Evolutionary conservation across 2,797 vertebrate genomes (phyloP).

Genomic region (Pachyuromys duprasi): DNA sequence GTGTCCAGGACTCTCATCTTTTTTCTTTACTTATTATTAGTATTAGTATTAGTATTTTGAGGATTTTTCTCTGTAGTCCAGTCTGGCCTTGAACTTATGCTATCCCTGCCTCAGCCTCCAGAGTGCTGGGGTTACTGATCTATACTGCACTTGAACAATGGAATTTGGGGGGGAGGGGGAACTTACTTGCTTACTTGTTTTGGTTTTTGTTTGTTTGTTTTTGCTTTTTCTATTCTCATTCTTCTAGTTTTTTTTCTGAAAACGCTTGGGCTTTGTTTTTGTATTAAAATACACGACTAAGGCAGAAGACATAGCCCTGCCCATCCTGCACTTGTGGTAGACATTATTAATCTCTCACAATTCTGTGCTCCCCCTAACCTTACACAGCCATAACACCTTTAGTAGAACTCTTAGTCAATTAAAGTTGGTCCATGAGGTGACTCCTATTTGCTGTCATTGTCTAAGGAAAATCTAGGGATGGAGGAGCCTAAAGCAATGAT

Average conservation of each 20-base stretch:
- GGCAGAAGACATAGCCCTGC: neutral
- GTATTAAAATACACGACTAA: neutral
- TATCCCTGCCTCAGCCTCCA: neutral
- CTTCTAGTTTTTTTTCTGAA: neutral
- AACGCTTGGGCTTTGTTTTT: slow-evolving; percentile 34
- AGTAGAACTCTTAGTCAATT: neutral
- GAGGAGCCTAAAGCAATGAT: neutral
- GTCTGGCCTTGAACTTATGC: neutral
- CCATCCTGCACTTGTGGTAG: neutral
- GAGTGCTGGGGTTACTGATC: neutral
- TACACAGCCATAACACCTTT: neutral
- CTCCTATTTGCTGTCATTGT: neutral
- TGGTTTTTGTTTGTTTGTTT: neutral
- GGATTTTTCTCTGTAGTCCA: neutral
- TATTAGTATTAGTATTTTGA: neutral
- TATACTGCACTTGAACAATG: neutral
- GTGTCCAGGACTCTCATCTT: neutral
- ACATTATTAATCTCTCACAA: neutral
- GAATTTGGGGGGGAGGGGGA: neutral
- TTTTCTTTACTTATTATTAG: neutral
- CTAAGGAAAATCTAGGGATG: neutral
- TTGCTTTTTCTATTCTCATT: neutral
- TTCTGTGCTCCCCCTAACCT: neutral
- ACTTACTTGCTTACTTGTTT: neutral
- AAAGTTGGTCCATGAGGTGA: neutral